These are phyloP conservation scores for Acronicta aceris DNA, from an alignment of 2,888 invertebrate species.

Conservation along the genomic window DNA sequence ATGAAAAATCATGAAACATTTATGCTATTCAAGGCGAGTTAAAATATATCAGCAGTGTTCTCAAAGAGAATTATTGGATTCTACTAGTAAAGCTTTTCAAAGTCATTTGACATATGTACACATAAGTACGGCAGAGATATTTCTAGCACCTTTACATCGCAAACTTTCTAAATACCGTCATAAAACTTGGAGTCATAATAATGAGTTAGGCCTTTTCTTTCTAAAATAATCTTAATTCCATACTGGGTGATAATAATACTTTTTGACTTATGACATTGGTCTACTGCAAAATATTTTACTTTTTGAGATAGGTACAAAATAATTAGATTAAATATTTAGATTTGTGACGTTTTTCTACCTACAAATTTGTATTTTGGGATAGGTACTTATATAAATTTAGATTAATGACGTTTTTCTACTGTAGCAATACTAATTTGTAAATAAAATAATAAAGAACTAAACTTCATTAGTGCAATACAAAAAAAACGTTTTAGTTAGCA, in stretches of 20 bases:
- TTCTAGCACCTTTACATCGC: too few relatives aligned
- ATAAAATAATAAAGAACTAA: neutral
- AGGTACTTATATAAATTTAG: neutral
- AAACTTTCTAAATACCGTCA: neutral
- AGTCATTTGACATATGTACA: too few relatives aligned
- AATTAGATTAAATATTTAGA: too few relatives aligned
- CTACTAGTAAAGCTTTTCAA: too few relatives aligned
- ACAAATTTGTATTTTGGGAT: too few relatives aligned
- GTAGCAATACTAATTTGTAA: neutral
- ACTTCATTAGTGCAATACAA: slow-evolving; percentile 17
- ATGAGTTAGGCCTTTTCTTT: neutral
- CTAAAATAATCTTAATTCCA: neutral
- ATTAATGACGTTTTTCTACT: neutral
- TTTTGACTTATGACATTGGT: neutral
- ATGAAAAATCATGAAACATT: too few relatives aligned
- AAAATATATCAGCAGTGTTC: too few relatives aligned
- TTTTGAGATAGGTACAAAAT: too few relatives aligned
- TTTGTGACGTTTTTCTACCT: too few relatives aligned
- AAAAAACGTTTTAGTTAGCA: slow-evolving; percentile 15
- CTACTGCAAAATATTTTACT: neutral
- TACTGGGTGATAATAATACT: neutral
- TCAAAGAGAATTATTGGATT: too few relatives aligned
- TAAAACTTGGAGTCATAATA: neutral
- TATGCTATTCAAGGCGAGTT: too few relatives aligned
- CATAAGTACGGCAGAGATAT: too few relatives aligned